Evolutionary conservation across 1,140 invertebrate species (phyloP).

Genomic region (Steinernema feltiae): DNA sequence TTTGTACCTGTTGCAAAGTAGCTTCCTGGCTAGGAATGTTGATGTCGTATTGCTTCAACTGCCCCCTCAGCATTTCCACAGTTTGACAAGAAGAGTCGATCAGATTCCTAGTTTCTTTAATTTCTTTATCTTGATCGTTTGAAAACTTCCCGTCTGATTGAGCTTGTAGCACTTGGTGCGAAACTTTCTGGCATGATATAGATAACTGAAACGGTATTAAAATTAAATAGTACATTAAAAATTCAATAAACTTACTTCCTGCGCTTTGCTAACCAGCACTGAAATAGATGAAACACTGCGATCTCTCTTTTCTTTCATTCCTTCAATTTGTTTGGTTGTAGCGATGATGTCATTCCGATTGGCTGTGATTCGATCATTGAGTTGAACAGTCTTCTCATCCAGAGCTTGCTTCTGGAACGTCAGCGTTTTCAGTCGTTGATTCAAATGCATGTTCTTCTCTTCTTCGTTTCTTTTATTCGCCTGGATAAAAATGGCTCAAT

Average conservation of each 20-base stretch:
- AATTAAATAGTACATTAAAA: not conserved
- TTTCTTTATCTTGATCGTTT: not conserved
- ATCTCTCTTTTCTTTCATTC: constrained; percentile 79
- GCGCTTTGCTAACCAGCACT: not conserved
- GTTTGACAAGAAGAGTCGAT: not conserved
- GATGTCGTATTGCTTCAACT: not conserved
- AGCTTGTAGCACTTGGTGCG: not conserved
- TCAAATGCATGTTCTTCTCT: constrained; percentile 77
- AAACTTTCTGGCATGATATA: not conserved
- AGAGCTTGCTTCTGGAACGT: constrained; percentile 73
- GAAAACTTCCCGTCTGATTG: not conserved
- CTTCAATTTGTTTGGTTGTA: constrained; percentile 88
- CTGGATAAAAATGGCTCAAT: constrained; percentile 60
- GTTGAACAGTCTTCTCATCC: constrained; percentile 76
- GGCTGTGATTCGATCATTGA: constrained; percentile 79
- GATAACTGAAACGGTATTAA: not conserved
- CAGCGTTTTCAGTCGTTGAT: constrained; percentile 79
- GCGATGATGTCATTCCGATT: constrained; percentile 79
- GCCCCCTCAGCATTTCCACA: not conserved
- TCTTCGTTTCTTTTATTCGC: constrained; percentile 77
- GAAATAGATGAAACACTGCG: not conserved
- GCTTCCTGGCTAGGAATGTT: not conserved
- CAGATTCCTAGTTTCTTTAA: not conserved
- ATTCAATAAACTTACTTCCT: not conserved
- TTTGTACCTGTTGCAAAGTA: not conserved